Base-by-base conservation (phyloP, 2,888 invertebrate species). In the Tridacna crocea region DNA sequence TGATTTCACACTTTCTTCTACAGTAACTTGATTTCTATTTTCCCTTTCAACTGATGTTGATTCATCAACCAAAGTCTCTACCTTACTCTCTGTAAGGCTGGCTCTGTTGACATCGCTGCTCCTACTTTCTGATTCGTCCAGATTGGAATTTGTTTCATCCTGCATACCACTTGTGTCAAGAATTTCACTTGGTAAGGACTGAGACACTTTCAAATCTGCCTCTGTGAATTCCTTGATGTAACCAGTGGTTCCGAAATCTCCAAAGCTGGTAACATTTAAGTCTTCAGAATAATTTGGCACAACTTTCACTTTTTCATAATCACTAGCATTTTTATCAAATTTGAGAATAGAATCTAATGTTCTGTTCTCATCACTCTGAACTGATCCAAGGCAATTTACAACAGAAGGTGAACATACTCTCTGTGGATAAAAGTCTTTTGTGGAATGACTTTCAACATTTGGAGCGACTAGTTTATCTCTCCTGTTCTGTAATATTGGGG, bases 171-270 rank as follows among this genome's bases (percentile, higher is more conserved):
- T 68, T n/a, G 72, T 80, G 61, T 77, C 80, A 63, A 75, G 75
- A 70, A 72, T 80, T 36, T 76, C 72, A 66, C 80, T 78, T 24
- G 77, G 73, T 68, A 78, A 66, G 13, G 83, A 75, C 15, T 75
- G 73, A 63, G 77, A 73, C 27, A 80, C 77, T 70, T 66, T 78
- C 47, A 78, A 75, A 48, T 82, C 75, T n/a, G 55, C 60, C 13
- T 70, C 70, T 15, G 70, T 70, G 48, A 70, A 70, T 17, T 70
- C 70, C 70, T 70, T 70, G 2, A 70, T 70, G 13, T 51, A 51
- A 10, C 70, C 13, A 3, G 0, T 4, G n/a, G 70, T 51, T 13
- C 70, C 70, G 51, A 70, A 70, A 4, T 48, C 70, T 26, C 70
- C 70, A 51, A 70, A 70, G 24, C 26, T 70, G n/a, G 70, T 51